phyloP scores from a whole-genome alignment of 1,140 invertebrate species.

The Pseudomyrmex dendroicus region DNA sequence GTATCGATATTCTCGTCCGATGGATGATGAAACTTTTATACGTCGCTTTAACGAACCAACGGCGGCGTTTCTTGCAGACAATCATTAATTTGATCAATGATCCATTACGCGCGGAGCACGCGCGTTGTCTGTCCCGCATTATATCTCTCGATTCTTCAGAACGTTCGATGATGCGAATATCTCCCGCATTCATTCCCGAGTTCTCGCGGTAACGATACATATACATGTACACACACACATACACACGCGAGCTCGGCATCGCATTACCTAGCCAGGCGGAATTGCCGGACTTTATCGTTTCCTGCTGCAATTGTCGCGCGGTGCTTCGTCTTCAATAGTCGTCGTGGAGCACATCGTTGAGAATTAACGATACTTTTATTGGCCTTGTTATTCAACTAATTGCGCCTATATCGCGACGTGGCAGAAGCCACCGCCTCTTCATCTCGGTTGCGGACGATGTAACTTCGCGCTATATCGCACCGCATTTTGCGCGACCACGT shows the following conservation, averaged over 20 bases:
- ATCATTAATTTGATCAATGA: slow-evolving; percentile 57
- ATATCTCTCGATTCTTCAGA: slow-evolving; percentile 31
- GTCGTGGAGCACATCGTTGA: slow-evolving; percentile 36
- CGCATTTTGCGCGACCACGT: background rate
- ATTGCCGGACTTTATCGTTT: slow-evolving; percentile 70
- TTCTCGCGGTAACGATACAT: background rate
- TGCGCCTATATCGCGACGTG: slow-evolving; percentile 70
- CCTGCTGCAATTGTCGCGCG: slow-evolving; percentile 74
- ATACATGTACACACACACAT: too few species aligned
- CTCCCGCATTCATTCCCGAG: slow-evolving; percentile 39
- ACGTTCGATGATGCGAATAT: slow-evolving; percentile 47
- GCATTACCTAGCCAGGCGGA: slow-evolving; percentile 25
- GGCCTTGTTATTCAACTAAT: slow-evolving; percentile 75
- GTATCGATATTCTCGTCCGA: slow-evolving; percentile 21
- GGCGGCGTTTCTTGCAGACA: slow-evolving; percentile 27
- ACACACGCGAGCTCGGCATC: background rate
- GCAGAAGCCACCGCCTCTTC: slow-evolving; percentile 53
- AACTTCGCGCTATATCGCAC: background rate
- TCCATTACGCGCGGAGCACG: slow-evolving; percentile 49
- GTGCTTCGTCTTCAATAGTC: slow-evolving; percentile 38
- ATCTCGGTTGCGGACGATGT: background rate
- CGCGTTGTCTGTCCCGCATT: slow-evolving; percentile 31
- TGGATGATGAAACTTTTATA: slow-evolving; percentile 49
- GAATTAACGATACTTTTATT: slow-evolving; percentile 82
- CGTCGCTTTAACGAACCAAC: slow-evolving; percentile 31